Percentiles rank a stretch among this genome's conserved stretches.
phyloP scores from a whole-genome alignment of 2,888 invertebrate genomes.

The Drosophila subquinaria region DNA sequence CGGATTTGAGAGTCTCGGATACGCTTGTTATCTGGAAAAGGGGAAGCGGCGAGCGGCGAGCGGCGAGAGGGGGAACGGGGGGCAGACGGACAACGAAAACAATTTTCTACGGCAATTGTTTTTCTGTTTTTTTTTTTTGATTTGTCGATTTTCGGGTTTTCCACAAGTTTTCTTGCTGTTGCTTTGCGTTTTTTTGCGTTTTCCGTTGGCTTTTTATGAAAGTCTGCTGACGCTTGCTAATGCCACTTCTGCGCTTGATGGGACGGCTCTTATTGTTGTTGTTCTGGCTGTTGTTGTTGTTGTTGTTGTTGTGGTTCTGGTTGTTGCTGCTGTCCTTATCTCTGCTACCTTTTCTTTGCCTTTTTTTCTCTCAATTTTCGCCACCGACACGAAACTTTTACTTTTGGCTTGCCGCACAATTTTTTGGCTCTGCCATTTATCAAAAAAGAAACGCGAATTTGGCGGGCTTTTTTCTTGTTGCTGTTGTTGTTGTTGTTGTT shows the following conservation, averaged over 20 bases:
- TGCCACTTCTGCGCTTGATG: constrained; percentile 56
- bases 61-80: no score
- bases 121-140: constrained; percentile 13
- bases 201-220: constrained; percentile 43
- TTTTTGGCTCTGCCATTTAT: constrained; percentile 64
- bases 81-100: constrained; percentile 35
- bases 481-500: constrained; percentile 1
- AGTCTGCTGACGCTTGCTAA: constrained; percentile 64
- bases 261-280: constrained; percentile 52
- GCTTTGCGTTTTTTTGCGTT: no score
- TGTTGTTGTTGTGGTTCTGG: constrained; percentile 33
- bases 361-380: constrained; percentile 36
- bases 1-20: constrained; percentile 10
- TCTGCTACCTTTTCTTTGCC: constrained; percentile 33
- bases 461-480: constrained; percentile 9
- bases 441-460: constrained; percentile 36
- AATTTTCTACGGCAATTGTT: constrained; percentile 66
- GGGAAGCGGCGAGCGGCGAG: no score
- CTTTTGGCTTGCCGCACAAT: constrained; percentile 63
- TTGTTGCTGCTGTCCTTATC: constrained; percentile 49
- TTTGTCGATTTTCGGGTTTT: constrained; percentile 2
- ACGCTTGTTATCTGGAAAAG: neutral
- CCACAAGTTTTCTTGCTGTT: constrained; percentile 10
- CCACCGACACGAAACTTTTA: constrained; percentile 54
- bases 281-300: constrained; percentile 25